These are phyloP conservation scores for Paracentrotus lividus DNA, from an alignment of 53 echinoderm and acorn worm genomes.

Conservation along the genomic window DNA sequence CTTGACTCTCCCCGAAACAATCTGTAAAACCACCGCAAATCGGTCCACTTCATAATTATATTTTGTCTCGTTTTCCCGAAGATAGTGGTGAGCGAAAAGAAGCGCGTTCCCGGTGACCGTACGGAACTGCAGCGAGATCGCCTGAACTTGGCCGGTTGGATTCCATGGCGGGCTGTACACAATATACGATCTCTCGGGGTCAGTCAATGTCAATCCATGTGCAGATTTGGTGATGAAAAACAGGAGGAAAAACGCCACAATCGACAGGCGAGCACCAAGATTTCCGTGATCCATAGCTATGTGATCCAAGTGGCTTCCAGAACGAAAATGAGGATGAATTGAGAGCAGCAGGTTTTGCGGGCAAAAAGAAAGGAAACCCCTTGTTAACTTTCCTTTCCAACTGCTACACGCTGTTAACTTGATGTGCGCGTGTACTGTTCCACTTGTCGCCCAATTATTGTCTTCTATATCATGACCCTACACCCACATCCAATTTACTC, in stretches of 20 bases:
- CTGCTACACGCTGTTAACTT: background rate
- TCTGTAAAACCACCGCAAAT: conserved; percentile 58
- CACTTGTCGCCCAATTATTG: too few relatives aligned
- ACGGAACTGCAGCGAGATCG: conserved; percentile 62
- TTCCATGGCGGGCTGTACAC: conserved; percentile 61
- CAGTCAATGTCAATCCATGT: conserved; percentile 50
- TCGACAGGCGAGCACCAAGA: conserved; percentile 61
- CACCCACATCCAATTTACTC: too few relatives aligned
- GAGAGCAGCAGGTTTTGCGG: background rate
- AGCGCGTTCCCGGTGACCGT: conserved; percentile 68
- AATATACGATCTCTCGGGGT: conserved; percentile 57
- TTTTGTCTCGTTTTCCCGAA: conserved; percentile 60
- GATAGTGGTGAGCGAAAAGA: conserved; percentile 62
- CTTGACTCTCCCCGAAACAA: conserved; percentile 30
- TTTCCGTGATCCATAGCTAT: conserved; percentile 66
- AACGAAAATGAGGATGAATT: conserved; percentile 19
- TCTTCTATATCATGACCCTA: too few relatives aligned
- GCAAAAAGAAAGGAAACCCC: conserved; percentile 23
- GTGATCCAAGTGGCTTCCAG: conserved; percentile 50
- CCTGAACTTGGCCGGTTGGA: conserved; percentile 53
- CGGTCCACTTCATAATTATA: conserved; percentile 53
- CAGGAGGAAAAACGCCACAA: background rate
- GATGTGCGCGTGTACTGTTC: background rate
- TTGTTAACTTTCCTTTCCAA: background rate
- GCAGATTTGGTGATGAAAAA: conserved; percentile 35